Conservation (phyloP, 2,113 vertebrate genomes). For the Thalassarche chlororhynchos region DNA sequence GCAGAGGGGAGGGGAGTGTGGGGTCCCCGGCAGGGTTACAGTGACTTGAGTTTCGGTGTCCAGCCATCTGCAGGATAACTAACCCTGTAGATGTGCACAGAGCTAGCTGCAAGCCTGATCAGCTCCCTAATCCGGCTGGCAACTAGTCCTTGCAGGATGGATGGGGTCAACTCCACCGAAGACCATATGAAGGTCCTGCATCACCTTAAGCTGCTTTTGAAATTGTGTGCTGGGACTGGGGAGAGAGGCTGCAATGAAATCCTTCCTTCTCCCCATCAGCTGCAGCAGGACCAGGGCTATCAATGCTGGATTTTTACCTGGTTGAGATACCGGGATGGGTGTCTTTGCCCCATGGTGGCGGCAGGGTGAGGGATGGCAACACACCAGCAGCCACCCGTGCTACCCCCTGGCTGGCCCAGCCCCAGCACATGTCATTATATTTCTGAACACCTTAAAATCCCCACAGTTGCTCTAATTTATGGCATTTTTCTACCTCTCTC, state of each 20-base stretch:
- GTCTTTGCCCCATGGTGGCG: accelerated
- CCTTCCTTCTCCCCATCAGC: background rate
- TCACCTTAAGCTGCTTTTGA: background rate
- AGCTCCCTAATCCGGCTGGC: background rate
- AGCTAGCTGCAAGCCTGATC: background rate
- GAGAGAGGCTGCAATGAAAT: background rate
- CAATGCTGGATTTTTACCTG: background rate
- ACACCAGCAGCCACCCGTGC: background rate
- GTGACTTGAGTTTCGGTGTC: background rate
- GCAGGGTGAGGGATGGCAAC: background rate
- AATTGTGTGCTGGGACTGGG: background rate
- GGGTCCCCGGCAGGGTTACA: accelerated
- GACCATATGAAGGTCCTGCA: background rate
- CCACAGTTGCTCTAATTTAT: accelerated
- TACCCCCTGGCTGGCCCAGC: background rate
- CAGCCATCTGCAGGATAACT: background rate
- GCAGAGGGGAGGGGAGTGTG: accelerated
- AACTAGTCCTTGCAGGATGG: background rate
- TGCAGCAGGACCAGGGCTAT: background rate
- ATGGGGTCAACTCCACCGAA: background rate
- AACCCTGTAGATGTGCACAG: background rate
- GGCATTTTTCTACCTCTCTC: background rate
- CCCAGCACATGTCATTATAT: no score
- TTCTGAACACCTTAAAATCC: background rate
- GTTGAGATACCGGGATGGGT: background rate